These are phyloP conservation scores for Takifugu bimaculatus DNA, from an alignment of 2,113 vertebrate species.

Conservation along the genomic window DNA sequence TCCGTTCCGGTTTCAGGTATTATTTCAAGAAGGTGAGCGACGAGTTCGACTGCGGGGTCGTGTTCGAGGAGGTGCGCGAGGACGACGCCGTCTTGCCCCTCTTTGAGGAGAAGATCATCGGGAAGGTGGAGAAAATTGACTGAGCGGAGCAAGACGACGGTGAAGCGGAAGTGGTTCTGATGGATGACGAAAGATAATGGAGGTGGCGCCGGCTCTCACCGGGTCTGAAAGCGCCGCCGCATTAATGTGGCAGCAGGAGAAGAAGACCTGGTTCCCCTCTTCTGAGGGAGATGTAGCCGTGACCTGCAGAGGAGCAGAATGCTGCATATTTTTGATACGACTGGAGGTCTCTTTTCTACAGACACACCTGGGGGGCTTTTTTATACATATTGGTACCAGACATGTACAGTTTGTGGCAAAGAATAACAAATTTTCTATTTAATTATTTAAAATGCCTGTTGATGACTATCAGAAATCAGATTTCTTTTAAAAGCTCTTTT, in stretches of 20 bases:
- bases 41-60: conserved; percentile 94
- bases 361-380: conserved; percentile 74
- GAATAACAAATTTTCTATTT: conserved; percentile 74
- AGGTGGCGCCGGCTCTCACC: conserved; percentile 31
- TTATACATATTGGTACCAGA: conserved; percentile 73
- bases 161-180: conserved; percentile 46
- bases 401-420: conserved; percentile 75
- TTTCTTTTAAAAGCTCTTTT: conserved; percentile 2
- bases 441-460: conserved; percentile 70
- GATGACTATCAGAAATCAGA: conserved; percentile 35
- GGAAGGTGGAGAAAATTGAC: conserved; percentile 94
- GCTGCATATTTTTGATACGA: conserved; percentile 89
- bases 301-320: conserved; percentile 46
- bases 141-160: conserved; percentile 56
- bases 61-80: conserved; percentile 92
- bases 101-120: conserved; percentile 91
- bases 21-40: conserved; percentile 97
- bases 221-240: background rate
- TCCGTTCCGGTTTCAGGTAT: conserved; percentile 73
- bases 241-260: background rate
- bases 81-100: conserved; percentile 86
- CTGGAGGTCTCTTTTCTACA: conserved; percentile 79
- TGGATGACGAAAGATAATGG: conserved; percentile 28
- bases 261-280: background rate
- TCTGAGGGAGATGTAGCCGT: conserved; percentile 2